Conservation (phyloP, 2,797 vertebrate species). For the Xenopus petersii region DNA sequence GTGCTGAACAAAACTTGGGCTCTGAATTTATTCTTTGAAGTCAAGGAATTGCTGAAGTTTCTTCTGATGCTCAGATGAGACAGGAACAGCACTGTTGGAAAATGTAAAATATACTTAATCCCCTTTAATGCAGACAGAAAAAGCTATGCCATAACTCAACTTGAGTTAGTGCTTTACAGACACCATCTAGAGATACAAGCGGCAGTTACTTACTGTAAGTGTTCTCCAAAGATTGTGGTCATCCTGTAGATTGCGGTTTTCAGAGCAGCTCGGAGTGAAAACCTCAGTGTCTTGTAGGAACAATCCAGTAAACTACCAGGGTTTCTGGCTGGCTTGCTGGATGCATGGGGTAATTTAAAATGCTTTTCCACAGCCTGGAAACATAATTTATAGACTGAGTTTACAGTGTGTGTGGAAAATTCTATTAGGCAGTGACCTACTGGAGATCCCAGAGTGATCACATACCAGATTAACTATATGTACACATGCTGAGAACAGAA, state of each 20-base stretch:
- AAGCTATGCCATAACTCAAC: too few species aligned
- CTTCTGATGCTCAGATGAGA: conserved; percentile 90
- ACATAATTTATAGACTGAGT: not conserved
- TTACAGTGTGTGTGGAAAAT: too few species aligned
- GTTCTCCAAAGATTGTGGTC: conserved; percentile 86
- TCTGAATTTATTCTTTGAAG: conserved; percentile 81
- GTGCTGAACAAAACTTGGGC: not conserved
- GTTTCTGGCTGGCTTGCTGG: conserved; percentile 80
- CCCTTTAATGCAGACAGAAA: too few species aligned
- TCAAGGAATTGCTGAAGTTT: conserved; percentile 94
- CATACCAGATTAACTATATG: too few species aligned
- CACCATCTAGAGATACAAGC: too few species aligned
- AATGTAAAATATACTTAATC: conserved; percentile 51
- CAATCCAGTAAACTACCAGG: conserved; percentile 78
- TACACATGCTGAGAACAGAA: too few species aligned
- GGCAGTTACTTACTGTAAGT: conserved; percentile 81
- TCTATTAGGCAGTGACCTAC: too few species aligned
- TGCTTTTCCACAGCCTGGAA: conserved; percentile 89
- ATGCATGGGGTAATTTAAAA: conserved; percentile 95
- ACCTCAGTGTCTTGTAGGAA: conserved; percentile 87
- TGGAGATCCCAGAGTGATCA: too few species aligned
- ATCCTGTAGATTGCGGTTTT: conserved; percentile 94
- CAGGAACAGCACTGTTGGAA: conserved; percentile 79
- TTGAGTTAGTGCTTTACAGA: too few species aligned
- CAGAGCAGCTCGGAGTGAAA: conserved; percentile 86